phyloP scores from a whole-genome alignment of 2,113 vertebrate species.

The Amia ocellicauda region DNA sequence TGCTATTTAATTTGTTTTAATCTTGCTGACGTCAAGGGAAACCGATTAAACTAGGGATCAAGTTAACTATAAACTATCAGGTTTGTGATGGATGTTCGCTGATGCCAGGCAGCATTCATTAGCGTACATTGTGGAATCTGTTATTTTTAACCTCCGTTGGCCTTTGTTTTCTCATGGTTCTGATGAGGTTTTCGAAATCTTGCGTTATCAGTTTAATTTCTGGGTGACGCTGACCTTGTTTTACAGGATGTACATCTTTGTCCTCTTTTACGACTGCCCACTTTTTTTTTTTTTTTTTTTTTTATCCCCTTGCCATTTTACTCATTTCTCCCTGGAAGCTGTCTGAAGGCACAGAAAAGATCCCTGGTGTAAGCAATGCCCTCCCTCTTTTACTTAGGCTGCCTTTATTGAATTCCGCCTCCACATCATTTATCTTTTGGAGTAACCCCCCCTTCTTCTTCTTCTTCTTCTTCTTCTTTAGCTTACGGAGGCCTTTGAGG shows the following conservation, averaged over 20 bases:
- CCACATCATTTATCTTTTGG: constrained; percentile 73
- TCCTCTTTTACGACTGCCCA: constrained; percentile 50
- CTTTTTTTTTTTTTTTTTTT: constrained; percentile 30
- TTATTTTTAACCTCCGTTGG: too few relatives aligned
- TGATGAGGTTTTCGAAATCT: constrained; percentile 37
- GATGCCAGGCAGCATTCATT: too few relatives aligned
- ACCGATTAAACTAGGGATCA: too few relatives aligned
- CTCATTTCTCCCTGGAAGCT: constrained; percentile 78
- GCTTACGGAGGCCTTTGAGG: constrained; percentile 69
- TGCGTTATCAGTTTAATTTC: constrained; percentile 34
- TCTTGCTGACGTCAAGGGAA: too few relatives aligned
- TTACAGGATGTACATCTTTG: constrained; percentile 71
- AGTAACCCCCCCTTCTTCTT: constrained; percentile 28
- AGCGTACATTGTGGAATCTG: too few relatives aligned
- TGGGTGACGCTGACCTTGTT: constrained; percentile 48
- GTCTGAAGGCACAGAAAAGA: constrained; percentile 73
- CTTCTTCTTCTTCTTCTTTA: constrained; percentile 66
- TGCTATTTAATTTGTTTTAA: too few relatives aligned
- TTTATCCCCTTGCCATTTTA: constrained; percentile 51
- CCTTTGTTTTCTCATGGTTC: too few relatives aligned
- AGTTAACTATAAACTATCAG: too few relatives aligned
- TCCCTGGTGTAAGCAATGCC: constrained; percentile 61
- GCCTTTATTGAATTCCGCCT: constrained; percentile 86
- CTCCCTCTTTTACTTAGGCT: constrained; percentile 26
- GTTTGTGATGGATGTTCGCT: too few relatives aligned